Percentiles rank a stretch among this genome's conserved stretches.
Conservation (phyloP, 2,113 vertebrate genomes). For the Neogale vison region DNA sequence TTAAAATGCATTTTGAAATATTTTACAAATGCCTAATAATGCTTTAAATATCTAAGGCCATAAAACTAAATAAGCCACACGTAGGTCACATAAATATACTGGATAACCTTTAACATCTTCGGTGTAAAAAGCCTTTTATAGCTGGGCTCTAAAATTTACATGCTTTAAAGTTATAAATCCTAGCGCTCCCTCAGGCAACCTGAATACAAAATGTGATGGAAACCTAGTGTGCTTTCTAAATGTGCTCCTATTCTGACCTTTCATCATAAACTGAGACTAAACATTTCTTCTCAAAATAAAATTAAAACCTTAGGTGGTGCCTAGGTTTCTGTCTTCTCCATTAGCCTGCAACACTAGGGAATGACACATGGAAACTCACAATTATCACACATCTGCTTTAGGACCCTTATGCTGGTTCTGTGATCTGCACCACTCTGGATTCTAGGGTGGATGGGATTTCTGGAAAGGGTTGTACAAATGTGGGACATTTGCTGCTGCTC, state of each 20-base stretch:
- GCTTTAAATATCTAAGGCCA: slow-evolving; percentile 74
- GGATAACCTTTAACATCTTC: slow-evolving; percentile 67
- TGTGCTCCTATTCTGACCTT: background rate
- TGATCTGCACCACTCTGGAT: background rate
- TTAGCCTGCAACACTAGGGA: background rate
- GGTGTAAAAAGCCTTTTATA: slow-evolving; percentile 72
- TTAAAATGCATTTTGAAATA: slow-evolving; percentile 77
- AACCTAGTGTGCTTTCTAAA: background rate
- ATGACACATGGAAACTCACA: background rate
- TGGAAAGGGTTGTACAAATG: background rate
- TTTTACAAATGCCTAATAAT: slow-evolving; percentile 83
- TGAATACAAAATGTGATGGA: background rate
- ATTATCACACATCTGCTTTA: background rate
- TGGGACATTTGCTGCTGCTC: background rate
- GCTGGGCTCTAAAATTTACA: slow-evolving; percentile 68
- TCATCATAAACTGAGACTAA: background rate
- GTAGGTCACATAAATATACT: slow-evolving; percentile 62
- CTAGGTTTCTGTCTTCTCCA: background rate
- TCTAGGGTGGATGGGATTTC: background rate
- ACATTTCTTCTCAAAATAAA: background rate
- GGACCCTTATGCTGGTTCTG: background rate
- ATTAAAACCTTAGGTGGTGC: background rate
- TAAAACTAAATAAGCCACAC: slow-evolving; percentile 77
- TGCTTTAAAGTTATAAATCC: slow-evolving; percentile 57
- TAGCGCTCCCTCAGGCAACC: background rate